Percentiles rank a stretch among this genome's conserved stretches.
Evolutionary conservation across 2,888 invertebrate species (phyloP).

Genomic region (Dicyrtomina minuta): DNA sequence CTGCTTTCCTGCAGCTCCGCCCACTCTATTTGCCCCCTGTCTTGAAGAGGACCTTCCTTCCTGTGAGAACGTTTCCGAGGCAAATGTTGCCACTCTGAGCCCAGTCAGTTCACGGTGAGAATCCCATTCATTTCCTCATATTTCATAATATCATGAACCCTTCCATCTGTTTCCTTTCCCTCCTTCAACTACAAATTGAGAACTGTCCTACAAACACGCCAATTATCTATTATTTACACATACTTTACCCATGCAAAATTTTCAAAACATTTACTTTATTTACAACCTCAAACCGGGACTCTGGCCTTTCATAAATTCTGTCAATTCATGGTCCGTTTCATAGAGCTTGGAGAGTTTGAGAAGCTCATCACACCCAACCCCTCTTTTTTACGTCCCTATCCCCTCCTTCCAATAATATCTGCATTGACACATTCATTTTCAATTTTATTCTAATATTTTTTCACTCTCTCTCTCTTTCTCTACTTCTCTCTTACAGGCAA

Average conservation of each 20-base stretch:
- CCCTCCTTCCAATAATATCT: too few species aligned
- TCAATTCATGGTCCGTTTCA: constrained; percentile 16
- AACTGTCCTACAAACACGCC: constrained; percentile 18
- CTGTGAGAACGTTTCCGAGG: constrained; percentile 21
- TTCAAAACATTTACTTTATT: constrained; percentile 26
- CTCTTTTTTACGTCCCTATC: too few species aligned
- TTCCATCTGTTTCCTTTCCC: constrained; percentile 24
- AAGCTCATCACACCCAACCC: too few species aligned
- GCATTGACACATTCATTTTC: background rate
- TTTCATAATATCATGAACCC: constrained; percentile 23
- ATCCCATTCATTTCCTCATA: constrained; percentile 26
- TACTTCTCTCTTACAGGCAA: constrained; percentile 12
- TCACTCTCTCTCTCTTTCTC: background rate
- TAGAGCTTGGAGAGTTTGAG: background rate
- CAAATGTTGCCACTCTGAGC: background rate
- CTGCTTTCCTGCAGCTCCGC: constrained; percentile 44
- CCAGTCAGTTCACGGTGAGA: constrained; percentile 29
- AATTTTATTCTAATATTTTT: too few species aligned
- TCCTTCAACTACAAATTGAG: constrained; percentile 15
- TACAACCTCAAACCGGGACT: background rate
- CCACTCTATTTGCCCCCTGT: constrained; percentile 34
- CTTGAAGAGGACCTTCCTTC: constrained; percentile 32
- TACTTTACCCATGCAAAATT: constrained; percentile 19
- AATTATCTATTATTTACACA: constrained; percentile 32
- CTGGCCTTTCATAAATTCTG: constrained; percentile 25